Conservation (phyloP, 2,888 invertebrate genomes). For the Cataglyphis rosenhaueri region DNA sequence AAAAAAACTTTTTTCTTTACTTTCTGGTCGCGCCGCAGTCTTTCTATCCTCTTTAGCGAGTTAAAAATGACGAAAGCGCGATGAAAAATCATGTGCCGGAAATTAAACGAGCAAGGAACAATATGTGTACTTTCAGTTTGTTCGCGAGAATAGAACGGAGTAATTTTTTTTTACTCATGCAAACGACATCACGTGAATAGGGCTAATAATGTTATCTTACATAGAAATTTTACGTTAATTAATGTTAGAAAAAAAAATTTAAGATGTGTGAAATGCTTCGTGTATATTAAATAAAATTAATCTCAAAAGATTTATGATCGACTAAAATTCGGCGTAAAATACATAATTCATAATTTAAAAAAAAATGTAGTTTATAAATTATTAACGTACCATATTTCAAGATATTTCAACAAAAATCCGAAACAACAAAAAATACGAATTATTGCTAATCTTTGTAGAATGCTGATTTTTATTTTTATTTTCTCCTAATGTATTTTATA, state of each 20-base stretch:
- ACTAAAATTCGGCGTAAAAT: background rate
- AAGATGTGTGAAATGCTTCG: background rate
- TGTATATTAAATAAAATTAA: background rate
- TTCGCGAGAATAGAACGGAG: background rate
- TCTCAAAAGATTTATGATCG: background rate
- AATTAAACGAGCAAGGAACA: background rate
- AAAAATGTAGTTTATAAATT: conserved; percentile 5
- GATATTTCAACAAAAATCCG: background rate
- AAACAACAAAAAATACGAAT: background rate
- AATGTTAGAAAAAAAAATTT: background rate
- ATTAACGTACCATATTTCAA: background rate
- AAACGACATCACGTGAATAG: background rate
- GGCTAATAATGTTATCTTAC: background rate
- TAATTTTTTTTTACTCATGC: background rate
- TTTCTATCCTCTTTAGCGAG: background rate
- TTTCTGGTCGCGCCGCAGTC: background rate
- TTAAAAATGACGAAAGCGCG: conserved; percentile 28
- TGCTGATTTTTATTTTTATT: conserved; percentile 14
- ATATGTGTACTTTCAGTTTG: background rate
- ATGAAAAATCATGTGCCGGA: conserved; percentile 40
- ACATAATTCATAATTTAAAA: background rate
- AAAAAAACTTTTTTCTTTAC: conserved; percentile 3
- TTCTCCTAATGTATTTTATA: background rate
- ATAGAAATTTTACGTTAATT: background rate
- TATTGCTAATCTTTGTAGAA: background rate